A percentile compares a stretch with the other conserved stretches of the same genome.
Conservation (phyloP, 2,888 invertebrate genomes). For the Agrilus biguttatus region DNA sequence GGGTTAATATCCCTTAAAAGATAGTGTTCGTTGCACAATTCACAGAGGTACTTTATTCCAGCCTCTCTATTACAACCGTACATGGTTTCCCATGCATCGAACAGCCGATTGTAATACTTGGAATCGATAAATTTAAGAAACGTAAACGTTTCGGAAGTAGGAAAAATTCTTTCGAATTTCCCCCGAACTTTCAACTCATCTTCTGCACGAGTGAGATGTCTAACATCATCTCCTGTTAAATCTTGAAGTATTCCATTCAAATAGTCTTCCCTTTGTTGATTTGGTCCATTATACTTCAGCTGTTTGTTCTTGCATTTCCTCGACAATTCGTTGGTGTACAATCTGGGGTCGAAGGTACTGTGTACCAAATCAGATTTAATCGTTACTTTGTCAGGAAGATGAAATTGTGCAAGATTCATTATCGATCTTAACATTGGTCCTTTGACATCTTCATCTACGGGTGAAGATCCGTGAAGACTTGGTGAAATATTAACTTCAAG, state of each 20-base stretch:
- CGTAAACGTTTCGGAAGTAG: constrained; percentile 55
- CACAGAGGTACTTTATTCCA: constrained; percentile 32
- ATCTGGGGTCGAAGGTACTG: constrained; percentile 42
- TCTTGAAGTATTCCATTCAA: constrained; percentile 64
- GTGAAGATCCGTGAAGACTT: constrained; percentile 74
- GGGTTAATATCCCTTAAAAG: no score
- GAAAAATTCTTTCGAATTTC: constrained; percentile 73
- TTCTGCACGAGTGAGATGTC: constrained; percentile 71
- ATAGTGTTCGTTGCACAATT: not conserved
- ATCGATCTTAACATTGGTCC: constrained; percentile 82
- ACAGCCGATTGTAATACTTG: constrained; percentile 83
- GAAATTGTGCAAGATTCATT: constrained; percentile 86
- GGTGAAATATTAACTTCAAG: constrained; percentile 89
- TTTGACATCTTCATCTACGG: constrained; percentile 84
- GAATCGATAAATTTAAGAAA: constrained; percentile 76
- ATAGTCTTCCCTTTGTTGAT: constrained; percentile 37
- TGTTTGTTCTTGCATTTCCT: constrained; percentile 34
- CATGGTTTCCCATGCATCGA: constrained; percentile 82
- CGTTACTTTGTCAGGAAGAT: constrained; percentile 44
- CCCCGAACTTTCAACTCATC: constrained; percentile 65
- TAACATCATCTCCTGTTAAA: constrained; percentile 82
- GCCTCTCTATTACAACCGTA: constrained; percentile 50
- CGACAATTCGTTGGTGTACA: constrained; percentile 41
- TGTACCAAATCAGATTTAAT: constrained; percentile 15
- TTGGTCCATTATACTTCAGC: not conserved